Evolutionary conservation across 1,140 invertebrate species (phyloP).

Genomic region (Psix sp.): DNA sequence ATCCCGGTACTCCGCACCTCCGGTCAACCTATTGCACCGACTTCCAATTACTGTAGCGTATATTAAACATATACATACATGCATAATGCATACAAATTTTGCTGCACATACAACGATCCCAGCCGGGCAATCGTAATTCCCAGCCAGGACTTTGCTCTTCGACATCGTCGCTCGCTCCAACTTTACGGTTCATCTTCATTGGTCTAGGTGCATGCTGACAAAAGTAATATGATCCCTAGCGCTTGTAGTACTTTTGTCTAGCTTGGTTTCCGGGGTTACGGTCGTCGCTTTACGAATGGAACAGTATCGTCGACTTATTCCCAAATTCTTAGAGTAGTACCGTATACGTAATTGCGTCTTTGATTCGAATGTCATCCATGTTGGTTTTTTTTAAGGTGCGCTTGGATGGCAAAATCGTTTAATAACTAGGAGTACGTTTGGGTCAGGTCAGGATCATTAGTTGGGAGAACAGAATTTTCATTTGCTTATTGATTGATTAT

Average conservation of each 20-base stretch:
- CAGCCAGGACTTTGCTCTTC: neutral
- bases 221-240: constrained; percentile 29
- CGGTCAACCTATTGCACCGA: constrained; percentile 32
- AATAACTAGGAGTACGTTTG: constrained; percentile 1
- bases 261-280: constrained; percentile 3
- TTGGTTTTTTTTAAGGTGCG: constrained; percentile 23
- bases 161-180: neutral
- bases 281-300: constrained; percentile 13
- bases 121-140: constrained; percentile 1
- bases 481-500: too few relatives aligned
- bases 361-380: constrained; percentile 26
- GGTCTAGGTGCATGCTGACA: constrained; percentile 22
- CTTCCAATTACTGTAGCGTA: constrained; percentile 55
- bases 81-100: constrained; percentile 33
- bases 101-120: constrained; percentile 26
- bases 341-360: constrained; percentile 23
- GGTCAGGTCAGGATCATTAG: neutral
- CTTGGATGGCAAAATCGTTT: constrained; percentile 1
- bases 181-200: constrained; percentile 16
- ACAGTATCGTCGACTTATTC: too few relatives aligned
- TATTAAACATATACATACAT: constrained; percentile 39
- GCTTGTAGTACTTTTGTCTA: constrained; percentile 37
- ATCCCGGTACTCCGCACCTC: constrained; percentile 23
- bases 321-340: constrained; percentile 6
- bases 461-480: too few relatives aligned